phyloP scores from a whole-genome alignment of 2,113 vertebrate species.

The Sceloporus tristichus region DNA sequence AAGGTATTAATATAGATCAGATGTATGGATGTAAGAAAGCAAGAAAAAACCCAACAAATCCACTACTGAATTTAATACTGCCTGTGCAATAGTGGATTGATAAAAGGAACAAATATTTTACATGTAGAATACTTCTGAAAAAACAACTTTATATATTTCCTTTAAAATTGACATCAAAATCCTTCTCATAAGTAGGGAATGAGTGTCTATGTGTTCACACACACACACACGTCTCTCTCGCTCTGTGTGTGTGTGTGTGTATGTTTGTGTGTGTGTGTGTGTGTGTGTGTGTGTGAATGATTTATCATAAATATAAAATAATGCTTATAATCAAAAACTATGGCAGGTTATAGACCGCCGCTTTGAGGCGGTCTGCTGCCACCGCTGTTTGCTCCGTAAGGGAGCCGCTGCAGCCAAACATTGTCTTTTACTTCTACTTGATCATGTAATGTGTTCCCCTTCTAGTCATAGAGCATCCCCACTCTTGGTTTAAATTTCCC shows the following conservation, averaged over 20 bases:
- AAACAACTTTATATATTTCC: neutral
- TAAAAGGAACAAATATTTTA: slow-evolving; percentile 23
- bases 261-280: neutral
- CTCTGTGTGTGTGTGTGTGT: neutral
- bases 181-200: neutral
- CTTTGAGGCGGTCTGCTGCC: too few species aligned
- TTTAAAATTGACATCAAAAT: slow-evolving; percentile 15
- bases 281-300: neutral
- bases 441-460: too few species aligned
- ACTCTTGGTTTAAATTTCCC: too few species aligned
- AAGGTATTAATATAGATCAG: neutral
- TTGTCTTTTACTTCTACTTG: too few species aligned
- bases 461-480: too few species aligned
- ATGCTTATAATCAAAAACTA: neutral
- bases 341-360: too few species aligned
- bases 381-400: too few species aligned
- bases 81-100: neutral
- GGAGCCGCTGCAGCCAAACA: too few species aligned
- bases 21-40: neutral
- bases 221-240: too few species aligned
- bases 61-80: neutral
- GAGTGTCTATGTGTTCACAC: neutral
- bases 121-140: neutral
- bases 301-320: slow-evolving; percentile 20
- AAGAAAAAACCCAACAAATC: neutral